Evolutionary conservation across 2,113 vertebrate species (phyloP), one percentile per base, ranked within the genome.

Genomic region (Callithrix jacchus): DNA sequence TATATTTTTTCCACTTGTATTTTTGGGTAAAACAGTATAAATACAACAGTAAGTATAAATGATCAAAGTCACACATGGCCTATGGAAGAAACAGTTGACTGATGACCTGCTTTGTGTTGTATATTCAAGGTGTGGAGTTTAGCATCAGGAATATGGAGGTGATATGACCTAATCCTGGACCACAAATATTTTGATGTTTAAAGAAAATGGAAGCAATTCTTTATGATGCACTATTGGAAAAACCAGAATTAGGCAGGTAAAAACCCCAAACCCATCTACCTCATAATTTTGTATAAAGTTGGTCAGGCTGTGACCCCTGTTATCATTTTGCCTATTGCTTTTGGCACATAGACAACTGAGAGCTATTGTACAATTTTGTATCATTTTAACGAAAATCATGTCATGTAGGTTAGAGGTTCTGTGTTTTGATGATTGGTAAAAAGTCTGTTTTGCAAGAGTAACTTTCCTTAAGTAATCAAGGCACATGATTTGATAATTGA

Each of bases 391-490:
- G 86, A 92, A 96, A 95, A 83, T 83, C 42, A 0, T 64, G 85
- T 82, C 54, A 12, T 88, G 56, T 87, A 49, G 45, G 11, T 89
- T 79, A 68, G 35, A 74, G 32, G n/a, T 25, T 70, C 47, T 37
- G 1, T 83, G 84, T 93, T 93, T 97, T 88, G 84, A 80, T 91
- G 92, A 74, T 93, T 86, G 96, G 71, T 68, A 79, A 93, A 94
- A 95, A 97, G 81, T 54, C 95, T 93, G 97, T 97, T 90, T 91
- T 95, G 94, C 88, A 97, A 95, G 94, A 96, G 92, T 76, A 76
- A 76, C 95, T 97, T 91, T 87, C 87, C 40, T 88, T 96, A 91
- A 96, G 95, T 94, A 97, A 98, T 98, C 96, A 98, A 97, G 94
- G 77, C 85, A 74, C 85, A 96, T 84, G 95, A 97, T 97, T 97